phyloP scores from a whole-genome alignment of 2,888 invertebrate genomes.

The Julus scanicus region DNA sequence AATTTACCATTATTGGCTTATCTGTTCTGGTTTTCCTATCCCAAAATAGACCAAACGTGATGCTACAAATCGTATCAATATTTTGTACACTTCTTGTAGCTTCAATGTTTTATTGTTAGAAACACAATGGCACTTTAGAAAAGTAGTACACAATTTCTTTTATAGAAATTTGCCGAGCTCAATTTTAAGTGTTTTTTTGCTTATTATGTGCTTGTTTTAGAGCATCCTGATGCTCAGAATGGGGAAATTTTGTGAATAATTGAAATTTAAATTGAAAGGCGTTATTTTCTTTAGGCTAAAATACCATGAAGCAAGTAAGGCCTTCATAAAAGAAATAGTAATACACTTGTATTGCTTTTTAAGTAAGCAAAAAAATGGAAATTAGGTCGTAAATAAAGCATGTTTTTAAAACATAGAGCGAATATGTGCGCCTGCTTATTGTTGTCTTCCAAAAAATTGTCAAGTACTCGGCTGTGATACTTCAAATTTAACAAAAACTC shows the following conservation, averaged over 20 bases:
- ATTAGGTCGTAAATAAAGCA: constrained; percentile 14
- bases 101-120: background rate
- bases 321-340: background rate
- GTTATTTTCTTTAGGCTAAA: background rate
- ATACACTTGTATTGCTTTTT: background rate
- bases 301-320: constrained; percentile 13
- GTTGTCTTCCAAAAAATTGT: background rate
- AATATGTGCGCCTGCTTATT: background rate
- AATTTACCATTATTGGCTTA: background rate
- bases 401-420: background rate
- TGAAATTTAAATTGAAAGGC: background rate
- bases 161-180: background rate
- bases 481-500: background rate
- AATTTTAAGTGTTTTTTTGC: background rate
- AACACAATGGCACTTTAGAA: background rate
- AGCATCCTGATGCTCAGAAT: background rate
- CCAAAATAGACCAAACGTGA: constrained; percentile 10
- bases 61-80: background rate
- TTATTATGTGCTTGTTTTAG: constrained; percentile 14
- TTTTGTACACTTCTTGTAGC: background rate
- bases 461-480: background rate
- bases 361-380: background rate
- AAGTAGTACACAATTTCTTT: background rate
- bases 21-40: background rate
- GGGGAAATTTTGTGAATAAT: background rate